A percentile compares a stretch with the other conserved stretches of the same genome.
phyloP scores from a whole-genome alignment of 1,140 invertebrate species.

The Popillia japonica region DNA sequence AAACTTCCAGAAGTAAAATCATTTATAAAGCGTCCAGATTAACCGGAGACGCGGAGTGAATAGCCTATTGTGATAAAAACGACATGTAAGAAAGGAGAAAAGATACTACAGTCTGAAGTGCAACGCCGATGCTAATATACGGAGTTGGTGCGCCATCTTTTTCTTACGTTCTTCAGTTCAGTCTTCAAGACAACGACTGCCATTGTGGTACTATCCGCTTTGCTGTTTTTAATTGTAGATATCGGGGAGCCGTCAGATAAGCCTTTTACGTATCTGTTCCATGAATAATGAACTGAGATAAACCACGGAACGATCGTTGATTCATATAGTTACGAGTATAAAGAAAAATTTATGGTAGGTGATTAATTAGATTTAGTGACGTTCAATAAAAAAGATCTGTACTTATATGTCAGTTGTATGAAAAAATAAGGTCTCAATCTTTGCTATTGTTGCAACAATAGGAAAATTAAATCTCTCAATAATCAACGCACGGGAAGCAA shows the following conservation, averaged over 20 bases:
- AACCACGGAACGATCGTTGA: not conserved
- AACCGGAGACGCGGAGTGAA: conserved; percentile 25
- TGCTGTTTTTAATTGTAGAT: conserved; percentile 11
- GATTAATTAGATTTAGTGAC: not conserved
- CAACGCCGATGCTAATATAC: not conserved
- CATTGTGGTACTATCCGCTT: not conserved
- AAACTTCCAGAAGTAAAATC: conserved; percentile 28
- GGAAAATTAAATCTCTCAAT: too few species aligned
- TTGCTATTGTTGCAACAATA: too few species aligned
- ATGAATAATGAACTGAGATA: conserved; percentile 5
- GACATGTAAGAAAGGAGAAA: conserved; percentile 14
- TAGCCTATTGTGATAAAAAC: conserved; percentile 20
- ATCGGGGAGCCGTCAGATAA: not conserved
- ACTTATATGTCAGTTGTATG: too few species aligned
- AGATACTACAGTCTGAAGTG: not conserved
- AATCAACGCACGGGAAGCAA: too few species aligned
- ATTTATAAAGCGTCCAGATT: conserved; percentile 28
- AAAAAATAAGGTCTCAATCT: too few species aligned
- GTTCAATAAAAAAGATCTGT: not conserved
- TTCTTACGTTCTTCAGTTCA: not conserved
- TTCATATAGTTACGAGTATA: not conserved
- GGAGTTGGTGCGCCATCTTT: not conserved
- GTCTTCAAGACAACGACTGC: not conserved
- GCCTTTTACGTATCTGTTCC: not conserved
- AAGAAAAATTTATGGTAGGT: not conserved